Evolutionary conservation across 2,888 invertebrate species (phyloP).

Genomic region (Tortrix viridana): DNA sequence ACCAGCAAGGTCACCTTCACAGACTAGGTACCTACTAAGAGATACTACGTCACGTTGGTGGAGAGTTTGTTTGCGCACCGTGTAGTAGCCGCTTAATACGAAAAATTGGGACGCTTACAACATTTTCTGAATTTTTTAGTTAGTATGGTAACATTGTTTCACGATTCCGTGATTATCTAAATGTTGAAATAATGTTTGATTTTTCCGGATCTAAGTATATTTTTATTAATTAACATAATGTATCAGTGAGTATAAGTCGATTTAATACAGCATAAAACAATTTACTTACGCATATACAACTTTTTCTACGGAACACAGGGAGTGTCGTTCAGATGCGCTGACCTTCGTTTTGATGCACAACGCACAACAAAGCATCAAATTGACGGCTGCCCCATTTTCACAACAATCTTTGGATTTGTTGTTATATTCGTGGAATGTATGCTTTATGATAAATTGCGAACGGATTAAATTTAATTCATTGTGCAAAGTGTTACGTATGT

Average conservation of each 20-base stretch:
- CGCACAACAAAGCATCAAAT: slow-evolving; percentile 86
- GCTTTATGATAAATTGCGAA: slow-evolving; percentile 49
- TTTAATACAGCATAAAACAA: slow-evolving; percentile 51
- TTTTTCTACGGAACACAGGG: slow-evolving; percentile 62
- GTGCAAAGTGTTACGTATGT: slow-evolving; percentile 67
- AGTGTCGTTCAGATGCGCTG: slow-evolving; percentile 83
- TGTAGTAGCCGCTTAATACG: no score
- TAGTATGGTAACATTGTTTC: slow-evolving; percentile 64
- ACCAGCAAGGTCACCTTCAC: no score
- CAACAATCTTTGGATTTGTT: slow-evolving; percentile 76
- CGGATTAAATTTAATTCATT: slow-evolving; percentile 49
- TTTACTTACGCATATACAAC: slow-evolving; percentile 48
- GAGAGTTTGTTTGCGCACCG: no score
- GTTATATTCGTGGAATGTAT: slow-evolving; percentile 56
- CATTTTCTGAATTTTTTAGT: slow-evolving; percentile 27
- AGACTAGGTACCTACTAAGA: no score
- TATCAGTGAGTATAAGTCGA: slow-evolving; percentile 77
- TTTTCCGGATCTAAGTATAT: slow-evolving; percentile 70
- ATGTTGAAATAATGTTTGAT: slow-evolving; percentile 81
- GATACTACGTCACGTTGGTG: no score
- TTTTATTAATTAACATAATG: slow-evolving; percentile 71
- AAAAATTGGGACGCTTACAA: slow-evolving; percentile 8
- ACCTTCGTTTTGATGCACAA: slow-evolving; percentile 85
- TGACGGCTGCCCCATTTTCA: slow-evolving; percentile 85
- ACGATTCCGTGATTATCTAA: slow-evolving; percentile 75